Evolutionary conservation across 1,140 invertebrate species (phyloP).

Genomic region (Chironomus striatipennis): DNA sequence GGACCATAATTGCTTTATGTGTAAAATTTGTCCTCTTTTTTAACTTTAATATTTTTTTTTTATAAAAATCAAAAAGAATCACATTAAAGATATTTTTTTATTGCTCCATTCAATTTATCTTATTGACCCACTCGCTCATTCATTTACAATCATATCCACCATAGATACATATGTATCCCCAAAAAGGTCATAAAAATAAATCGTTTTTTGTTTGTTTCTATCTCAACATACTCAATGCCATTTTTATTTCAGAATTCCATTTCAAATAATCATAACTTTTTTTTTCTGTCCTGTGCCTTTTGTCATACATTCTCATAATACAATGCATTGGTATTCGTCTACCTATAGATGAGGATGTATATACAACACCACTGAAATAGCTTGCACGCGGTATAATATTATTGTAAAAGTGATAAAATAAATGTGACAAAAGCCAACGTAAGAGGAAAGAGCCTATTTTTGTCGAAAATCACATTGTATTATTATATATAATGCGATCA

Average conservation of each 20-base stretch:
- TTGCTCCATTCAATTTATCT: slow-evolving; percentile 8
- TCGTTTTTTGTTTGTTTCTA: slow-evolving; percentile 10
- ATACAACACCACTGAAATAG: neutral
- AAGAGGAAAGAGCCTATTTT: slow-evolving; percentile 14
- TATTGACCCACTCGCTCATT: neutral
- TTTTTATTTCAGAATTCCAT: slow-evolving; percentile 18
- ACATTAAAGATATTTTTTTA: neutral
- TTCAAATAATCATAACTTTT: slow-evolving; percentile 21
- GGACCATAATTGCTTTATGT: too few relatives aligned
- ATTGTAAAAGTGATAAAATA: slow-evolving; percentile 21
- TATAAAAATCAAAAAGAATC: neutral
- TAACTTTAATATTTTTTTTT: too few relatives aligned
- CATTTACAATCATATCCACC: neutral
- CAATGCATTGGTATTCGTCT: neutral
- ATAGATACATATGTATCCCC: neutral
- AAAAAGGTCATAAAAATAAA: slow-evolving; percentile 20
- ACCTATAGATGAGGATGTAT: neutral
- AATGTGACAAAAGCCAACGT: neutral
- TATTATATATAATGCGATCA: slow-evolving; percentile 10
- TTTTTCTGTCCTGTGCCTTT: neutral
- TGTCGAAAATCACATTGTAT: slow-evolving; percentile 16
- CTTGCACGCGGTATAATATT: slow-evolving; percentile 1
- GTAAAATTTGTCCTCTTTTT: too few relatives aligned
- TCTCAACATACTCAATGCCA: neutral
- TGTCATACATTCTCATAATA: too few relatives aligned